Base-by-base conservation (phyloP, 1,140 invertebrate genomes). In the Euura lappo region DNA sequence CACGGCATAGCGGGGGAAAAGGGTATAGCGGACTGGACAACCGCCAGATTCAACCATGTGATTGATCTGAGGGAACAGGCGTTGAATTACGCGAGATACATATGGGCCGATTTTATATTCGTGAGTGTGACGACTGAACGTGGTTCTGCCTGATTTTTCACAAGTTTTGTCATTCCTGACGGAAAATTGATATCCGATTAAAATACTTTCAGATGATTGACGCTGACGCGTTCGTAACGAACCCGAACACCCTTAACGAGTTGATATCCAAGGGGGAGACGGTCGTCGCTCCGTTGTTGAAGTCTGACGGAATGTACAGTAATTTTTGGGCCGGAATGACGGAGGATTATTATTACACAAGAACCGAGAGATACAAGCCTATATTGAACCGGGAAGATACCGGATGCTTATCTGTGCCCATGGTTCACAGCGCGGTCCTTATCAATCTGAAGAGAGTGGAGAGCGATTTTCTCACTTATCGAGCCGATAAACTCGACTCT, bases 311-410 rank as follows among this genome's bases (percentile, higher is more conserved):
- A 28, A 87, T 96, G 45, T 99, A 98, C 86, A 97, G 96, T 13
- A 99, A 99, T 85, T 99, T 97, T 87, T 99, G 98, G 98, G 93
- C 94, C 79, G 97, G 94, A 8, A 97, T 98, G 94, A 92, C 93
- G 2, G 86, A 92, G 4, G 89, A 96, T 74, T 97, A 94, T 84
- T 99, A 98, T 84, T 99, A 99, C 83, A 84, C 91, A 69, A 89
- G 97, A 83, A 96, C 96, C 0, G 93, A 96, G 7, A 93, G 95
- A 71, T 99, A 99, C 81, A 91, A 93, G 77, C 91, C 92, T 1
- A 97, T 98, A 65, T 85, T 97, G 67, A 90, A 93, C 73, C 83
- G 91, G 11, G 90, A 96, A 76, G 90, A 92, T 68, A 81, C 84
- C 2, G 97, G 97, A 2, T 95, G 94, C 81, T 95, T 94, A 80